Evolutionary conservation across 1,140 invertebrate genomes (phyloP), one percentile per base, ranked within the genome.

Genomic region (Drosophila navojoa): DNA sequence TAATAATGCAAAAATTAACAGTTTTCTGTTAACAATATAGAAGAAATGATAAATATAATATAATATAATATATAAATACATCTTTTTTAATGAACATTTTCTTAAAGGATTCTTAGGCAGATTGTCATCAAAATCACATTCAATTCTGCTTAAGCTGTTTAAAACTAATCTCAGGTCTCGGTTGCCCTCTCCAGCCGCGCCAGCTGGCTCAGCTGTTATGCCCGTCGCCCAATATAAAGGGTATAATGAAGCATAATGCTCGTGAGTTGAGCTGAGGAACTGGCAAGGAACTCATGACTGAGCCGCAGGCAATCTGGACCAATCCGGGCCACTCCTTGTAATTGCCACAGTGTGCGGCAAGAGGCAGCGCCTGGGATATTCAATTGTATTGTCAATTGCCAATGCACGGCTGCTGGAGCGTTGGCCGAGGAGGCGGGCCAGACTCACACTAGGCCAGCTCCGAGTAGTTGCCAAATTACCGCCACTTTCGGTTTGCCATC

Each of bases 381-480:
- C 71, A 74, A 74, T 74, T 75, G 72, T 75, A 16, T 57, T 72
- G 70, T 67, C 62, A 72, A 72, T 72, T 71, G 72, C 16, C 38
- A 40, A 53, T 44, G 55, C 45, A 38, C 44, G 55, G 62, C 58
- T 58, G 69, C 47, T 42, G 19, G 42, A 57, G 62, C 27, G 19
- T 22, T 22, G 19, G 19, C 19, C 29, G 40, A 25, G 27, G 13
- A 5, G 1, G 32, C 7, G 6, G 32, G 6, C 7, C 19, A 22
- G 19, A 32, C 32, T 32, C 15, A 11, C 35, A 60, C 44, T 32
- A 32, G 16, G 32, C 38, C 47, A 49, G 35, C 7, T 59, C 42
- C 5, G 53, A 75, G 72, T 71, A 77, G 78, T 84, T 85, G 81
- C 55, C 81, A 73, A 85, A 81, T 85, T 80, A 74, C 75, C 71